Evolutionary conservation across 2,113 vertebrate genomes (phyloP), one percentile per base, ranked within the genome.

Genomic region (Melospiza melodia): DNA sequence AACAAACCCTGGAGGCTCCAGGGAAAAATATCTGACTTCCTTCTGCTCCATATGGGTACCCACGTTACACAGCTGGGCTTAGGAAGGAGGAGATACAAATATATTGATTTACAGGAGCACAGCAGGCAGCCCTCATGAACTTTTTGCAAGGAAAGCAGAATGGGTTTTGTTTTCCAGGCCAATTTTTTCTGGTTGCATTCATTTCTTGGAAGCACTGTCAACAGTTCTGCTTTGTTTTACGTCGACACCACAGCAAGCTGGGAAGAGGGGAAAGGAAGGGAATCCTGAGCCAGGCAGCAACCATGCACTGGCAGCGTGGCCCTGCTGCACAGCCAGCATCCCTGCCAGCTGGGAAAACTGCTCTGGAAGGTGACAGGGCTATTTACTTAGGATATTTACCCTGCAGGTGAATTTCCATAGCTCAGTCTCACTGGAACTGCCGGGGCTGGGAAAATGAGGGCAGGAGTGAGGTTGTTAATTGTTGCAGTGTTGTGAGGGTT

Each of bases 191-290:
- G 55, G 58, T 79, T 43, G 46, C n/a, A 15, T 71, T 95, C 10
- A 30, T 52, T 88, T 84, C 79, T 75, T 92, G 76, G 88, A 92
- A 90, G 49, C 0, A 3, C 76, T 51, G 28, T 48, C 55, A 78
- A 48, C 1, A 12, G 22, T 16, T 92, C 61, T 62, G 68, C 8
- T n/a, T 43, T 68, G 28, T 86, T 89, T 94, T 62, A 62, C 0
- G 0, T 55, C 74, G 59, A 3, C 0, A 0, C 48, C 0, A 0
- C 71, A 74, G 63, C 43, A 63, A 39, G 51, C 33, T 88, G 87
- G 63, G 46, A 90, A 28, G 0, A 8, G 27, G 46, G 65, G 46
- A 41, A 46, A 55, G 30, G 62, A 78, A 39, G 22, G 62, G 52
- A 65, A 65, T 71, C 65, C 73, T 2, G 6, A 82, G 77, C 35